A percentile compares a stretch with the other conserved stretches of the same genome.
Evolutionary conservation across 2,888 invertebrate genomes (phyloP).

Genomic region (Atrina japonica): DNA sequence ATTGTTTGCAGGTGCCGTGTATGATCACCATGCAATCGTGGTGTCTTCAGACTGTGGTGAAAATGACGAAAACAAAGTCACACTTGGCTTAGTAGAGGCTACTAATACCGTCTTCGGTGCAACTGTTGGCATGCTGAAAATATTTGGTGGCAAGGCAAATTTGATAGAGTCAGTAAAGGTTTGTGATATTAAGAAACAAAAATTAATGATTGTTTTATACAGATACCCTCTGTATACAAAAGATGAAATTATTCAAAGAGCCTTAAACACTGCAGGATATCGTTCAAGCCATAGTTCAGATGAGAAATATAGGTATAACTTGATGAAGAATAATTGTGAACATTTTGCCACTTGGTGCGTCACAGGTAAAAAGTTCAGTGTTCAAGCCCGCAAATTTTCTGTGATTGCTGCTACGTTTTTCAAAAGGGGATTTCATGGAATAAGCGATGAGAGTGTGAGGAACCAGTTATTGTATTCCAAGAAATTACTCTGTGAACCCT

Average conservation of each 20-base stretch:
- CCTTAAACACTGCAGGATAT: too few relatives aligned
- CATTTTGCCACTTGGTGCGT: constrained; percentile 36
- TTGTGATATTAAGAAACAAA: constrained; percentile 2
- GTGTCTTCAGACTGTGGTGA: too few relatives aligned
- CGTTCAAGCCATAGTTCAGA: neutral
- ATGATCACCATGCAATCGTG: constrained; percentile 37
- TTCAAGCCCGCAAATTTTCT: constrained; percentile 17
- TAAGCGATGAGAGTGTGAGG: constrained; percentile 23
- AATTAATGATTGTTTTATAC: constrained; percentile 12
- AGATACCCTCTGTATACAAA: neutral
- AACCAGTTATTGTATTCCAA: constrained; percentile 17
- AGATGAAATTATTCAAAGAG: neutral
- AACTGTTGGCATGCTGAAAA: neutral
- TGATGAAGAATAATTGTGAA: constrained; percentile 24
- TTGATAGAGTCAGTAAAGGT: neutral
- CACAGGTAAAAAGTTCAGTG: constrained; percentile 18
- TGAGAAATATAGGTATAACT: constrained; percentile 12
- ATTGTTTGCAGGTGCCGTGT: constrained; percentile 10
- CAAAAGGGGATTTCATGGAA: constrained; percentile 11
- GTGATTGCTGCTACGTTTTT: constrained; percentile 12
- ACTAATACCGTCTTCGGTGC: constrained; percentile 16
- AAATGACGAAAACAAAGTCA: neutral
- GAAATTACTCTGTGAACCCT: constrained; percentile 13
- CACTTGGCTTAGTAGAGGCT: constrained; percentile 16
- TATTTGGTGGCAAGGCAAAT: constrained; percentile 29